These are phyloP conservation scores for Heloderma charlesbogerti DNA, from an alignment of 2,113 vertebrate genomes.

Conservation along the genomic window DNA sequence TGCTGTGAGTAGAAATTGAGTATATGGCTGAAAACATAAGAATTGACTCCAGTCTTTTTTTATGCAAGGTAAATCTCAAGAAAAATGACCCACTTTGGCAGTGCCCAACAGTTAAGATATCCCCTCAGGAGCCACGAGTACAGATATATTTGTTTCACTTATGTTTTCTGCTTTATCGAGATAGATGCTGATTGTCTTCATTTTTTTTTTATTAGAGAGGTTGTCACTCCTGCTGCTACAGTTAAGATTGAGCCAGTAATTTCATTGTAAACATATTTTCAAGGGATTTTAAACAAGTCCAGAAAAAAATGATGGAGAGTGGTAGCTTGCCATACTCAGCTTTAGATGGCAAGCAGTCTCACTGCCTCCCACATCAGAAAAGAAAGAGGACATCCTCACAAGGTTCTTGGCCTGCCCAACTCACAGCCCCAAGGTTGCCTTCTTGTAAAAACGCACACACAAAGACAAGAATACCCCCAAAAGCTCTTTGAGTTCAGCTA, in stretches of 20 bases:
- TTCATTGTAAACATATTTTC: constrained; percentile 40
- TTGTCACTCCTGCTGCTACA: neutral
- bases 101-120: constrained; percentile 7
- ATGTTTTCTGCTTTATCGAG: constrained; percentile 20
- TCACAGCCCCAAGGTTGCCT: neutral
- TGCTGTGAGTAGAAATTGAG: constrained; percentile 55
- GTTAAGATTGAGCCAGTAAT: constrained; percentile 13
- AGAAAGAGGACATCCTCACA: neutral
- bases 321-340: neutral
- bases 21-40: constrained; percentile 59
- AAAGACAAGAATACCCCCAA: neutral
- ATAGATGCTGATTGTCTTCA: neutral
- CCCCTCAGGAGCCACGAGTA: constrained; percentile 7
- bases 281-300: neutral
- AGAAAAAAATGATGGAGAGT: neutral
- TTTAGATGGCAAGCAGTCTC: neutral
- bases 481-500: neutral
- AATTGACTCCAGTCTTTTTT: constrained; percentile 47
- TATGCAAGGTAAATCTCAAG: constrained; percentile 49
- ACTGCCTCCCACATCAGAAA: neutral
- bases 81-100: constrained; percentile 30
- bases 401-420: neutral
- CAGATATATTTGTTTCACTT: neutral
- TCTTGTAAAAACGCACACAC: neutral
- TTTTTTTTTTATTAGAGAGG: constrained; percentile 23